Conservation (phyloP, 2,888 invertebrate species). For the Agrotis clavis region DNA sequence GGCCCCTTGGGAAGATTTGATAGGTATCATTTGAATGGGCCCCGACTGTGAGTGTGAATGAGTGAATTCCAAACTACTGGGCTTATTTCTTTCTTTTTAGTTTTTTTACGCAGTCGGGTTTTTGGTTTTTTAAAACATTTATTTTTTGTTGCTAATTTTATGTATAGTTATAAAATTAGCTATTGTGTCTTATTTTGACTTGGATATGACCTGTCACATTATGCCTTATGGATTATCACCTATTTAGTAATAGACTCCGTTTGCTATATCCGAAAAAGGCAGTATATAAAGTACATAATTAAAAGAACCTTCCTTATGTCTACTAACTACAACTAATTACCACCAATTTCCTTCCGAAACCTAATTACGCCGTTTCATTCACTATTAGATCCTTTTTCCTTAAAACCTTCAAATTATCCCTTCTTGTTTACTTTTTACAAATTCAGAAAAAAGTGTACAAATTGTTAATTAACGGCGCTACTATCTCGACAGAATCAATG, state of each 20-base stretch:
- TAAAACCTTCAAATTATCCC: conserved; percentile 13
- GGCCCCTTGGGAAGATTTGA: too few relatives aligned
- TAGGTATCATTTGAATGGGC: too few relatives aligned
- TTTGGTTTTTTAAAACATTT: too few relatives aligned
- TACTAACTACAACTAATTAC: conserved; percentile 34
- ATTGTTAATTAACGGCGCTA: conserved; percentile 47
- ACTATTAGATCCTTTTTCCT: conserved; percentile 13
- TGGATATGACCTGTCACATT: not conserved
- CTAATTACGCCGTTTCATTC: conserved; percentile 8
- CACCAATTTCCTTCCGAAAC: conserved; percentile 14
- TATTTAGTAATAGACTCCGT: not conserved
- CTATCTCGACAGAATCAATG: conserved; percentile 50
- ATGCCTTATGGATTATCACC: not conserved
- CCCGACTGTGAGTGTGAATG: too few relatives aligned
- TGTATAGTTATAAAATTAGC: too few relatives aligned
- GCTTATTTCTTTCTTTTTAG: too few relatives aligned
- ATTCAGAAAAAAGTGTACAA: conserved; percentile 35
- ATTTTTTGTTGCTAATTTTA: not conserved
- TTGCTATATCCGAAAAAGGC: not conserved
- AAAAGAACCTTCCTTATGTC: not conserved
- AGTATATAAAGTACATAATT: not conserved
- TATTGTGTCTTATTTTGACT: too few relatives aligned
- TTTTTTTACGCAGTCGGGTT: too few relatives aligned
- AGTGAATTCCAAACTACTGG: too few relatives aligned
- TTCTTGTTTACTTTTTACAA: conserved; percentile 42